Percentiles rank a stretch among this genome's conserved stretches.
Conservation (phyloP, 2,797 vertebrate genomes). For the Sorex maritimensis region DNA sequence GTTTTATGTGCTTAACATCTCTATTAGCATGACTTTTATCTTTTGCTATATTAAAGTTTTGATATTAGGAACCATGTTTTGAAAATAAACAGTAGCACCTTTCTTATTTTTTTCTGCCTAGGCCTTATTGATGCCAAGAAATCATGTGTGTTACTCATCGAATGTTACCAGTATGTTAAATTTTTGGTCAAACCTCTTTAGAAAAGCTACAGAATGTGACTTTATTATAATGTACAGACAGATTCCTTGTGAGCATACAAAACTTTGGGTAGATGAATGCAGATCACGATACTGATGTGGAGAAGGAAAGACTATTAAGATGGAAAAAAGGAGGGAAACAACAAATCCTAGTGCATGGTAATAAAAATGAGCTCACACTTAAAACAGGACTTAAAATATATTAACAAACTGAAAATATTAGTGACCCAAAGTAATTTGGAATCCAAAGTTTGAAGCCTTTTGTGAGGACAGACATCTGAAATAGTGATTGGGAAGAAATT, state of each 20-base stretch:
- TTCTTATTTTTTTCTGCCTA: constrained; percentile 34
- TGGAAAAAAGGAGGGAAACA: constrained; percentile 42
- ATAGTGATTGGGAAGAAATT: constrained; percentile 55
- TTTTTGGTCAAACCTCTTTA: constrained; percentile 69
- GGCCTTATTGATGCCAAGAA: constrained; percentile 52
- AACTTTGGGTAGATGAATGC: constrained; percentile 50
- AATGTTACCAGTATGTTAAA: constrained; percentile 65
- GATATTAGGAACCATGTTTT: constrained; percentile 44
- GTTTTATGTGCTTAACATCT: constrained; percentile 9
- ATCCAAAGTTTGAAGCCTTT: constrained; percentile 73
- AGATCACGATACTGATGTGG: constrained; percentile 1
- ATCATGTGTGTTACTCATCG: constrained; percentile 24
- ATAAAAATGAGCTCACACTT: constrained; percentile 78
- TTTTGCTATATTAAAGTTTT: constrained; percentile 33
- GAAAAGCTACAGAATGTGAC: constrained; percentile 51
- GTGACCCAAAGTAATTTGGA: constrained; percentile 72
- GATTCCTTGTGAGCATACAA: constrained; percentile 61
- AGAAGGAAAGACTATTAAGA: background rate
- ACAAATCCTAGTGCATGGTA: constrained; percentile 65
- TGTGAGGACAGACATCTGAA: constrained; percentile 17
- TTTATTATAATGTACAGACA: constrained; percentile 58
- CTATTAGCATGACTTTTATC: constrained; percentile 46
- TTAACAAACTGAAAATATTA: constrained; percentile 78
- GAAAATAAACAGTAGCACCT: constrained; percentile 51
- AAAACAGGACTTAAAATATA: constrained; percentile 83